Conservation (phyloP, 2,888 invertebrate genomes). For the Alentia gelatinosa region DNA sequence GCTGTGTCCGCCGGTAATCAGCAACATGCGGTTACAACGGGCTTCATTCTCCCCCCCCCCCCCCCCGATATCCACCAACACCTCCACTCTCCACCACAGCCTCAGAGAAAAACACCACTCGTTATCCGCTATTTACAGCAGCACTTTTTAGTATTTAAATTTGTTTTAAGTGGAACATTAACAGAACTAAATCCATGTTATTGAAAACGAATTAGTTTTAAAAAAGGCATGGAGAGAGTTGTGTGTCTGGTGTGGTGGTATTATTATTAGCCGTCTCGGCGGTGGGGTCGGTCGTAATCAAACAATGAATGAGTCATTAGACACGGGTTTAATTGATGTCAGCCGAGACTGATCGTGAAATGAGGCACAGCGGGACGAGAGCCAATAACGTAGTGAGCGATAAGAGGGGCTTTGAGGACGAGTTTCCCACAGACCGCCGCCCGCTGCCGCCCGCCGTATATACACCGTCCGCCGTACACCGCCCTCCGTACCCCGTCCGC, state of each 20-base stretch:
- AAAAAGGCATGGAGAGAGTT: background rate
- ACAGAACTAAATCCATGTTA: background rate
- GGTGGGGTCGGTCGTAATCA: background rate
- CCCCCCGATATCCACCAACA: background rate
- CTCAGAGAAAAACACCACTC: background rate
- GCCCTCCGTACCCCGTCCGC: no score
- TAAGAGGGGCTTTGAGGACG: background rate
- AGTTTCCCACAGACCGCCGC: no score
- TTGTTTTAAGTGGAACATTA: background rate
- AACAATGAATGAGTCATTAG: conserved; percentile 45
- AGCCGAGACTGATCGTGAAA: conserved; percentile 2
- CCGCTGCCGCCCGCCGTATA: no score
- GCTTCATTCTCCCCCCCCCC: background rate
- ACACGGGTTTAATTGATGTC: conserved; percentile 8
- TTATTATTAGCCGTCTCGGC: background rate
- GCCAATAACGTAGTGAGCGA: background rate
- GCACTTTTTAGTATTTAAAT: background rate
- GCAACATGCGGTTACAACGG: background rate
- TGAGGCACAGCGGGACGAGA: background rate
- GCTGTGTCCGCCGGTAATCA: background rate
- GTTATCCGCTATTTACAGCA: background rate
- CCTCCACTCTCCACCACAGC: background rate
- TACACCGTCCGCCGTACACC: no score
- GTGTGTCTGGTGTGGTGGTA: background rate
- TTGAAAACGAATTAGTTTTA: background rate